These are phyloP conservation scores for Saccostrea cuccullata DNA, from an alignment of 1,140 invertebrate species.

Conservation along the genomic window DNA sequence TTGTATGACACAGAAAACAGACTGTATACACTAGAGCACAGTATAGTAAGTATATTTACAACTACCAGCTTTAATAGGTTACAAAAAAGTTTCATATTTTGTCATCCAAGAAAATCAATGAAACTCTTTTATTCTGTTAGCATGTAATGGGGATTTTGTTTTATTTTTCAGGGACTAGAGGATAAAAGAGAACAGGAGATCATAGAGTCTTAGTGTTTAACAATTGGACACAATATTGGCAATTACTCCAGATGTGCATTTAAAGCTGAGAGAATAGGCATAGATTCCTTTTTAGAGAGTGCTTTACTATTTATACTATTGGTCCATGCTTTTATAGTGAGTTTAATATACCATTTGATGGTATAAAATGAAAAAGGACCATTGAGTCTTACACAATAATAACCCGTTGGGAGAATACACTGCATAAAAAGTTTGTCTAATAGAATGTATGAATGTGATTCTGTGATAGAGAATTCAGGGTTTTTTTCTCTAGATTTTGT, in stretches of 20 bases:
- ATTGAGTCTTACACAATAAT: no score
- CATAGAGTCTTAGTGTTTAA: conserved; percentile 46
- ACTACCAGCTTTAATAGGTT: no score
- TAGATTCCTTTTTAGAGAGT: background rate
- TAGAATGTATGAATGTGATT: no score
- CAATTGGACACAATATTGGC: background rate
- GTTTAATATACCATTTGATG: background rate
- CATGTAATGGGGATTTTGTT: background rate
- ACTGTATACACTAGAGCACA: conserved; percentile 65
- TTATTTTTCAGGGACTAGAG: conserved; percentile 39
- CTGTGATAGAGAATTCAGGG: no score
- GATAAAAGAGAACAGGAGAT: conserved; percentile 35
- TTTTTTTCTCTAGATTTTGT: no score
- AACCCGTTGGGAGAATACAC: no score
- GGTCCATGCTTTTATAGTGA: background rate
- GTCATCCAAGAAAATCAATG: no score
- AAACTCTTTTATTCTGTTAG: no score
- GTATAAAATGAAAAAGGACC: no score
- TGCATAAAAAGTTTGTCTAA: no score
- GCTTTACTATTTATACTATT: background rate
- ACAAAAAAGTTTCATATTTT: no score
- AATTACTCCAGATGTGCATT: conserved; percentile 26
- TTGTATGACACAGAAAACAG: conserved; percentile 66
- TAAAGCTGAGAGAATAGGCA: background rate
- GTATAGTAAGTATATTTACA: conserved; percentile 55